phyloP scores from a whole-genome alignment of 2,888 invertebrate genomes.

The Agrochola circellaris region DNA sequence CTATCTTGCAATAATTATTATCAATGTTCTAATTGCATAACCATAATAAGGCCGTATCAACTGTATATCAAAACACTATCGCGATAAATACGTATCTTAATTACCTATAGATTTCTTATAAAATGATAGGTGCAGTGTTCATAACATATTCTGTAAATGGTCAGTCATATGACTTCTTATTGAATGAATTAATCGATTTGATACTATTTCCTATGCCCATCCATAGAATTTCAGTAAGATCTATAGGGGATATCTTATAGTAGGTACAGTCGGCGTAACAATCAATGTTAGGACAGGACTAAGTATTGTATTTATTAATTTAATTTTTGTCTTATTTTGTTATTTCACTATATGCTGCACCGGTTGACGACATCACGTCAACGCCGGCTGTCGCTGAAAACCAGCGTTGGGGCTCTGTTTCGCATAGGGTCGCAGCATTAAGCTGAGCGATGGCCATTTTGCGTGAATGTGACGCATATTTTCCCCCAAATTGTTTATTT shows the following conservation, averaged over 20 bases:
- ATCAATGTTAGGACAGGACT: no score
- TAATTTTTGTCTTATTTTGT: no score
- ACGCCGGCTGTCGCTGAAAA: no score
- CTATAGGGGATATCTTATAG: rapidly evolving
- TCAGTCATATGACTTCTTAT: conserved; percentile 62
- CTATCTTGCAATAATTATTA: conserved; percentile 48
- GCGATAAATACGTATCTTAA: conserved; percentile 63
- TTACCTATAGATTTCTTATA: conserved; percentile 62
- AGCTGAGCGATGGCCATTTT: no score
- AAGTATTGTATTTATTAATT: no score
- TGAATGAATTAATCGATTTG: conserved; percentile 22
- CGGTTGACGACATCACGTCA: no score
- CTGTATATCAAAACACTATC: conserved; percentile 67
- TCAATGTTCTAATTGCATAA: conserved; percentile 74
- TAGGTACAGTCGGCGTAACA: not conserved
- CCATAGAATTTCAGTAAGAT: not conserved
- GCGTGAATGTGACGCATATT: no score
- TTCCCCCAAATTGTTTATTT: no score
- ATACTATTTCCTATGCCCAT: not conserved
- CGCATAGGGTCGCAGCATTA: no score
- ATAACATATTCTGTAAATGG: conserved; percentile 24
- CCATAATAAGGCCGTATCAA: conserved; percentile 63
- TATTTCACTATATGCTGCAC: no score
- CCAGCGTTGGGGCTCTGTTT: no score
- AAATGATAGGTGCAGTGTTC: conserved; percentile 51